Percentiles rank a stretch among this genome's conserved stretches.
phyloP scores from a whole-genome alignment of 2,888 invertebrate genomes.

The Rotaria macrura region DNA sequence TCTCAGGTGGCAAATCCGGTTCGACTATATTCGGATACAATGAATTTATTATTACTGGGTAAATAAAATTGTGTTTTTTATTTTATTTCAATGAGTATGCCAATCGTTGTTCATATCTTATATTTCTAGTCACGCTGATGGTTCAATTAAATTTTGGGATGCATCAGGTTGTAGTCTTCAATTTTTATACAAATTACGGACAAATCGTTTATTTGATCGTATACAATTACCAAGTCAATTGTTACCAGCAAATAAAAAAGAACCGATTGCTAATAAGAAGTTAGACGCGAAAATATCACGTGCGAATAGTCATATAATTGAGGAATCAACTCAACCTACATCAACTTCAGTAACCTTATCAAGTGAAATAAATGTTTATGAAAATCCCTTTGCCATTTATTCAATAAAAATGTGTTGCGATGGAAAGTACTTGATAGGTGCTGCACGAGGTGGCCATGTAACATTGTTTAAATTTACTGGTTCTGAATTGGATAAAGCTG shows the following conservation, averaged over 20 bases:
- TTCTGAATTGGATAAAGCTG: slow-evolving; percentile 18
- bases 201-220: slow-evolving; percentile 76
- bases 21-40: slow-evolving; percentile 26
- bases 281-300: neutral
- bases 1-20: neutral
- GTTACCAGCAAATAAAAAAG: neutral
- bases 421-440: slow-evolving; percentile 26
- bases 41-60: slow-evolving; percentile 30
- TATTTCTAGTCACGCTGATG: slow-evolving; percentile 25
- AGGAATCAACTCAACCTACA: neutral
- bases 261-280: neutral
- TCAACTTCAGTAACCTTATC: neutral
- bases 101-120: too few relatives aligned
- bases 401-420: slow-evolving; percentile 22
- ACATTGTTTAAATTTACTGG: slow-evolving; percentile 27
- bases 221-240: slow-evolving; percentile 44
- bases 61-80: neutral
- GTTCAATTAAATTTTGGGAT: slow-evolving; percentile 30
- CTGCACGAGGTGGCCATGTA: slow-evolving; percentile 29
- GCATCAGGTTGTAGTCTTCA: slow-evolving; percentile 22
- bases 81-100: too few relatives aligned
- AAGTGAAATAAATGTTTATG: neutral
- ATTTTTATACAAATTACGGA: slow-evolving; percentile 89
- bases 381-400: slow-evolving; percentile 29
- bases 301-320: neutral